phyloP scores from a whole-genome alignment of 2,113 vertebrate genomes.

The Hippocampus guttulatus region DNA sequence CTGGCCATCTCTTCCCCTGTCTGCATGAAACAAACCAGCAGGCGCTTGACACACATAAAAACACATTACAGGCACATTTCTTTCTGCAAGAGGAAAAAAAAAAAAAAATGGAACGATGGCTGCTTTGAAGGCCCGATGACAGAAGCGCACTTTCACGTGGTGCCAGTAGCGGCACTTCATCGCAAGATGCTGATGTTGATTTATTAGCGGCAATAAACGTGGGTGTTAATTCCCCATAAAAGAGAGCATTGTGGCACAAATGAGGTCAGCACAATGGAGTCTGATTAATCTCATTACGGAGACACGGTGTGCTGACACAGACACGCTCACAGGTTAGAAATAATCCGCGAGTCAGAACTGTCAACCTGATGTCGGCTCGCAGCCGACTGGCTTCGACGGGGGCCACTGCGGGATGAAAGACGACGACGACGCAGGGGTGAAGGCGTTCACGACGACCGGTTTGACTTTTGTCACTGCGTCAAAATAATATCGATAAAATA shows the following conservation, averaged over 20 bases:
- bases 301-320: constrained; percentile 43
- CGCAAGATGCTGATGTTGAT: constrained; percentile 39
- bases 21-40: constrained; percentile 57
- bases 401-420: constrained; percentile 16
- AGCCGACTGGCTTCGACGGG: constrained; percentile 27
- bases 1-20: constrained; percentile 56
- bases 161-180: constrained; percentile 32
- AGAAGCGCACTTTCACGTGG: constrained; percentile 11
- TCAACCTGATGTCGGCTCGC: constrained; percentile 27
- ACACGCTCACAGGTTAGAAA: constrained; percentile 43
- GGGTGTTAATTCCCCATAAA: constrained; percentile 54
- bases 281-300: constrained; percentile 63
- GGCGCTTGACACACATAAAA: constrained; percentile 52
- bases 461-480: not conserved
- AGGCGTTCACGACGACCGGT: not conserved
- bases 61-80: constrained; percentile 46
- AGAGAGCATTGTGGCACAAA: constrained; percentile 51
- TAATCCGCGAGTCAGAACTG: constrained; percentile 55
- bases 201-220: constrained; percentile 48
- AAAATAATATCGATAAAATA: too few relatives aligned
- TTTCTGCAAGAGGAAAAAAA: constrained; percentile 19
- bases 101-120: constrained; percentile 30
- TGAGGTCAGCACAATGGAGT: constrained; percentile 52
- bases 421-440: too few relatives aligned
- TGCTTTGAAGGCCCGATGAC: constrained; percentile 30